A percentile compares a stretch with the other conserved stretches of the same genome.
Evolutionary conservation across 2,113 vertebrate genomes (phyloP).

Genomic region (Oryzias melastigma): DNA sequence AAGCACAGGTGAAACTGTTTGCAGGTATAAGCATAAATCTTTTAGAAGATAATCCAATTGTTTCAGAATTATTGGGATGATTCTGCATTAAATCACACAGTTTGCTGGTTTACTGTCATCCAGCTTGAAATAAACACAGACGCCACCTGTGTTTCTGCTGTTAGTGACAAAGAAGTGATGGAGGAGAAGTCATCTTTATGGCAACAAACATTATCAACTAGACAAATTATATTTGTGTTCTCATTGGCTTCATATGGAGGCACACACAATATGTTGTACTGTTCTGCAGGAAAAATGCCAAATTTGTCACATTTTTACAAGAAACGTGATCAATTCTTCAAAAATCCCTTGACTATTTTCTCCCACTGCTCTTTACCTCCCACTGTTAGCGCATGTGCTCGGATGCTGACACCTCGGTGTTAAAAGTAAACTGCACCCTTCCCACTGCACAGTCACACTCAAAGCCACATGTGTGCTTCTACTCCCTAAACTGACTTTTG

Average conservation of each 20-base stretch:
- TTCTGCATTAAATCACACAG: conserved; percentile 23
- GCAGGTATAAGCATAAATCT: not conserved
- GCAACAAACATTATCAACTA: conserved; percentile 8
- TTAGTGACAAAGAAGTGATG: conserved; percentile 5
- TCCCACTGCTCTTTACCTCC: conserved; percentile 46
- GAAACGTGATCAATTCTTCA: not conserved
- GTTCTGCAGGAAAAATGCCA: too few relatives aligned
- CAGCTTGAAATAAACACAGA: conserved; percentile 26
- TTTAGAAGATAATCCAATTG: conserved; percentile 17
- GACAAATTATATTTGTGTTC: too few relatives aligned
- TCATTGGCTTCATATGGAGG: too few relatives aligned
- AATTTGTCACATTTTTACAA: too few relatives aligned
- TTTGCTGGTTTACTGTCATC: not conserved
- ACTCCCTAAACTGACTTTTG: conserved; percentile 21
- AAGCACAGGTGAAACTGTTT: conserved; percentile 2
- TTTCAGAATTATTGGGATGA: conserved; percentile 4
- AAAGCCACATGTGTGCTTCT: conserved; percentile 20
- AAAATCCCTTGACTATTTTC: not conserved
- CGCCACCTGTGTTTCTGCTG: conserved; percentile 42
- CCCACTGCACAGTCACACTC: conserved; percentile 30
- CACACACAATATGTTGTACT: too few relatives aligned
- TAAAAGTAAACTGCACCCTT: conserved; percentile 65
- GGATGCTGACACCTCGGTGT: conserved; percentile 55
- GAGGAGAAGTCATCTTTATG: not conserved
- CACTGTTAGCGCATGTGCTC: conserved; percentile 53